Conservation (phyloP, 2,797 vertebrate species). For the Gobionotothen gibberifrons region DNA sequence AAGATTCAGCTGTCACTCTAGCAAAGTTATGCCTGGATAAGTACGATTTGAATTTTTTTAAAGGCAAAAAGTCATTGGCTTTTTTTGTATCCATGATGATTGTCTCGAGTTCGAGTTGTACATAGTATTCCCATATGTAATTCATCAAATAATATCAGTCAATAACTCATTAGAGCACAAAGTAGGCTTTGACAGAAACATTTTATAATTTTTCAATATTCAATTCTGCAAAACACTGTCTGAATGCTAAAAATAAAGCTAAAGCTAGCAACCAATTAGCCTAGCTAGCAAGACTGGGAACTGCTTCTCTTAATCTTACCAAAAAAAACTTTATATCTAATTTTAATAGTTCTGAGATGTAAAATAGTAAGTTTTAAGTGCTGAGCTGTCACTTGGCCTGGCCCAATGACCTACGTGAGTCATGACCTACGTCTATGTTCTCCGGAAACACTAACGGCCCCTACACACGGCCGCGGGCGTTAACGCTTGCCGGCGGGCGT, state of each 20-base stretch:
- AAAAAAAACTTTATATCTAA: background rate
- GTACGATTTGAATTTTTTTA: background rate
- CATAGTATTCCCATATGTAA: background rate
- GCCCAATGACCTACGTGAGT: background rate
- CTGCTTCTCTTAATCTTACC: background rate
- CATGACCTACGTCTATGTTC: no score
- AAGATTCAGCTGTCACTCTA: background rate
- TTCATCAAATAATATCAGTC: background rate
- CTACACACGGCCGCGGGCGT: no score
- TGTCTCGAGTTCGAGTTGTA: background rate
- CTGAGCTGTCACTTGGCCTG: background rate
- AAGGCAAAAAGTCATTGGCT: background rate
- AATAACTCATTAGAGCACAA: background rate
- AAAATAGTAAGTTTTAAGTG: conserved; percentile 1
- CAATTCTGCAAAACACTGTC: no score
- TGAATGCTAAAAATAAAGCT: background rate
- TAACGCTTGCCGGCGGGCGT: no score
- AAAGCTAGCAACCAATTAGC: background rate
- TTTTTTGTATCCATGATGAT: background rate
- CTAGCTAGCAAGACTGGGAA: background rate
- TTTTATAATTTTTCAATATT: background rate
- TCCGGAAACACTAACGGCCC: no score
- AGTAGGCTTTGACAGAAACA: background rate
- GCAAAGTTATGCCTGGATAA: background rate
- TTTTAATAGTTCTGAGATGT: background rate